Evolutionary conservation across 2,797 vertebrate genomes (phyloP).

Genomic region (Cichlasoma orientale): DNA sequence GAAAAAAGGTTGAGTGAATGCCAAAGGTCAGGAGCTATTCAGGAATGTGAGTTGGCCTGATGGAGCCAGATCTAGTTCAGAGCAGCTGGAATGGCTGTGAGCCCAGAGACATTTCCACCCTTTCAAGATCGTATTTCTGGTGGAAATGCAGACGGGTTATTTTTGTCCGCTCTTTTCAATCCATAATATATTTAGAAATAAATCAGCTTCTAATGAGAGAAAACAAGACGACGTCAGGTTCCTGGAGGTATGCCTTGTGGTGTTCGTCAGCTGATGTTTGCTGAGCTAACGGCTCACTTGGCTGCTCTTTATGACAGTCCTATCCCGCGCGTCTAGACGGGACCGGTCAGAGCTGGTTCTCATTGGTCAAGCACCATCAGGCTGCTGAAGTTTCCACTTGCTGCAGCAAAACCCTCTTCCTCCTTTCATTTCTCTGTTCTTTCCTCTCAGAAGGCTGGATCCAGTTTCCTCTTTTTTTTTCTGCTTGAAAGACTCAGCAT

Average conservation of each 20-base stretch:
- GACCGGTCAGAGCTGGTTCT: conserved; percentile 71
- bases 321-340: conserved; percentile 40
- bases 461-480: conserved; percentile 30
- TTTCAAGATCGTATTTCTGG: background rate
- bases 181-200: background rate
- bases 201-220: background rate
- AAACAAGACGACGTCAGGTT: conserved; percentile 10
- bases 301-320: conserved; percentile 48
- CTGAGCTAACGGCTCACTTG: conserved; percentile 33
- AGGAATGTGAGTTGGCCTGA: conserved; percentile 28
- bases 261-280: conserved; percentile 47
- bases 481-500: conserved; percentile 17
- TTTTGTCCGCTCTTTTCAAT: background rate
- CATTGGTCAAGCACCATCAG: conserved; percentile 5
- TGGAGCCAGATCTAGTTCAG: background rate
- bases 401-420: conserved; percentile 61
- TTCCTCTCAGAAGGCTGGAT: conserved; percentile 7
- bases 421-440: conserved; percentile 66
- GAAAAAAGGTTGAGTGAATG: conserved; percentile 1
- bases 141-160: background rate
- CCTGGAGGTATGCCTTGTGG: conserved; percentile 36
- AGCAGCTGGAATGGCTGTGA: background rate
- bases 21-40: conserved; percentile 31
- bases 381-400: conserved; percentile 52
- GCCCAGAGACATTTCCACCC: background rate